Evolutionary conservation across 2,113 vertebrate species (phyloP).

Genomic region (Cynocephalus volans): DNA sequence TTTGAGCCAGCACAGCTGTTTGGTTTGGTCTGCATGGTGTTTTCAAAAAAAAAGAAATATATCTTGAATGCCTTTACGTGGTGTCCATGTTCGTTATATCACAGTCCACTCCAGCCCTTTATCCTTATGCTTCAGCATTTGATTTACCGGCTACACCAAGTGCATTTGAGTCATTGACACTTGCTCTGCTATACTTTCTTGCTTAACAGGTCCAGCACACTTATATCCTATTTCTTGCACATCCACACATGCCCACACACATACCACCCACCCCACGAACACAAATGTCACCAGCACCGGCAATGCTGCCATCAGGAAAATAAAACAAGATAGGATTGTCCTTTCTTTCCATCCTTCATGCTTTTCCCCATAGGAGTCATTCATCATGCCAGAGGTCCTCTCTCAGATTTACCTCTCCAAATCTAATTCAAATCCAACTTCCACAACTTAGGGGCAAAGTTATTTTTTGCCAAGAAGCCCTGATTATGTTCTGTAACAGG

Average conservation of each 20-base stretch:
- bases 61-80: not conserved
- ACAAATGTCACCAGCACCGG: not conserved
- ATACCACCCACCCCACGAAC: not conserved
- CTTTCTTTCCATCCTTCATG: not conserved
- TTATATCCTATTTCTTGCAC: not conserved
- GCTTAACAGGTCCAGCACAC: not conserved
- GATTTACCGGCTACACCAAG: not conserved
- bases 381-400: not conserved
- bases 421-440: slow-evolving; percentile 32
- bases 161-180: not conserved
- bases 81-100: not conserved
- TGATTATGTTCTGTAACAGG: not conserved
- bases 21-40: not conserved
- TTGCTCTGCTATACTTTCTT: not conserved
- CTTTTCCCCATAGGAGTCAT: not conserved
- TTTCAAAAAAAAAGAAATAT: not conserved
- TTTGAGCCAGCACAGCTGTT: not conserved
- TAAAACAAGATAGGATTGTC: not conserved
- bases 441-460: not conserved
- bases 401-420: not conserved
- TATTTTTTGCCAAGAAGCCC: not conserved
- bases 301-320: not conserved
- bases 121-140: not conserved
- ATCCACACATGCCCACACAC: not conserved
- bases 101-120: not conserved